These are phyloP conservation scores for Drosophila insularis DNA, from an alignment of 1,140 invertebrate species.

Conservation along the genomic window DNA sequence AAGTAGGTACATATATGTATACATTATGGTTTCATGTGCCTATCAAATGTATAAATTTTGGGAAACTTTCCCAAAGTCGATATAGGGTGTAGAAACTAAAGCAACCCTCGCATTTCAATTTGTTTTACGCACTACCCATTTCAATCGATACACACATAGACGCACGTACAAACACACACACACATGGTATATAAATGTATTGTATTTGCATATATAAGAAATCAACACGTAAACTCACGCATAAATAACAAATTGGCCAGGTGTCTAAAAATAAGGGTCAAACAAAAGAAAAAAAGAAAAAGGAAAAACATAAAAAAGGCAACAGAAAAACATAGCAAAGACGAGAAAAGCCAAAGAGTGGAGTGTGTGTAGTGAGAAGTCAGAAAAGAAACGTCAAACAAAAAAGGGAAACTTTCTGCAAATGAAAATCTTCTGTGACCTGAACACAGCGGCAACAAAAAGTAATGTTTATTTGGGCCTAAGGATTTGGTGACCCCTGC, in stretches of 20 bases:
- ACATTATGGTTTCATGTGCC: neutral
- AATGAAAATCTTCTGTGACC: conserved; percentile 29
- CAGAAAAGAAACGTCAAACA: conserved; percentile 28
- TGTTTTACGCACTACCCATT: conserved; percentile 3
- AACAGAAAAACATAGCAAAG: neutral
- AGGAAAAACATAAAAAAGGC: neutral
- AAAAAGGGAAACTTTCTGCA: conserved; percentile 18
- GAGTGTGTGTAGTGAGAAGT: conserved; percentile 9
- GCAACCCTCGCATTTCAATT: conserved; percentile 2
- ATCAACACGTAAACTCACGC: conserved; percentile 71
- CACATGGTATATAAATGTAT: conserved; percentile 4
- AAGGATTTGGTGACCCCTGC: conserved; percentile 1
- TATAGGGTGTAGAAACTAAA: neutral
- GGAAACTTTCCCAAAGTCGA: neutral
- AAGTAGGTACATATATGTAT: neutral
- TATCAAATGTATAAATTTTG: neutral
- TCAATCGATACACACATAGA: neutral
- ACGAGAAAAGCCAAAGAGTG: conserved; percentile 58
- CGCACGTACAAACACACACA: neutral
- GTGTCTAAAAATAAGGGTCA: conserved; percentile 36
- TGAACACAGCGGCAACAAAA: neutral
- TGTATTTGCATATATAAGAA: conserved; percentile 72
- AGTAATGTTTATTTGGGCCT: conserved; percentile 9
- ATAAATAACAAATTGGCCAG: conserved; percentile 75
- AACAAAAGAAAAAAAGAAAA: conserved; percentile 5